Base-by-base conservation (phyloP, 2,888 invertebrate genomes). In the Heliconius charithonia region DNA sequence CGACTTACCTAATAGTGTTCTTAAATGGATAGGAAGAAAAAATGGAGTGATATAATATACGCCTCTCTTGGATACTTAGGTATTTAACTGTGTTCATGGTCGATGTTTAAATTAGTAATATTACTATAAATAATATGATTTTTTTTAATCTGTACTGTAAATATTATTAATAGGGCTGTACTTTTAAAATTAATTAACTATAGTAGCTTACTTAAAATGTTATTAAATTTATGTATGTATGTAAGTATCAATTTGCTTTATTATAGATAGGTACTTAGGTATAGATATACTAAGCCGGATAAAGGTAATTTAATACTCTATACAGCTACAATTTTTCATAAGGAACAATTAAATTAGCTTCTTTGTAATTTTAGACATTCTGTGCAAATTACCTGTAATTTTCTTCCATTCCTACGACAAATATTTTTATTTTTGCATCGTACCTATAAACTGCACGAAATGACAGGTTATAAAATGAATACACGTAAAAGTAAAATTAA, bases 401-500 rank as follows among this genome's bases (percentile, higher is more conserved):
- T 45, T 25, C 41, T 41, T 25, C 9, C 41, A 45, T 69, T 69
- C 45, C 25, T 69, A 69, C 25, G 25, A 69, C 69, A 69, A 69
- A 69, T 69, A 69, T 69, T 69, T 67, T 41, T 66, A 66, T 66
- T 67, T 69, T 69, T 69, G 25, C 41, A 41, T 27, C 41, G 41
- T 69, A 69, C 62, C 62, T 62, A 25, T 13, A 45, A 45, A 69
- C 16, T 69, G 72, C 72, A 37, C n/a, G 3, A 72, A 72, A 59
- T 75, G 59, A 51, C 56, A 67, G 25, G 56, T 69, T 73, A 67
- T 56, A 62, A 69, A 77, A 87, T 90, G 86, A 41, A 69, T 41
- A 25, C 67, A 67, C 25, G 41, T 69, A 41, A 27, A 19, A 25
- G 25, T 69, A 41, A 25, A 69, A 45, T 69, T 41, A 27, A 69